Evolutionary conservation across 2,113 vertebrate genomes (phyloP).

Genomic region (Pelodiscus sinensis): DNA sequence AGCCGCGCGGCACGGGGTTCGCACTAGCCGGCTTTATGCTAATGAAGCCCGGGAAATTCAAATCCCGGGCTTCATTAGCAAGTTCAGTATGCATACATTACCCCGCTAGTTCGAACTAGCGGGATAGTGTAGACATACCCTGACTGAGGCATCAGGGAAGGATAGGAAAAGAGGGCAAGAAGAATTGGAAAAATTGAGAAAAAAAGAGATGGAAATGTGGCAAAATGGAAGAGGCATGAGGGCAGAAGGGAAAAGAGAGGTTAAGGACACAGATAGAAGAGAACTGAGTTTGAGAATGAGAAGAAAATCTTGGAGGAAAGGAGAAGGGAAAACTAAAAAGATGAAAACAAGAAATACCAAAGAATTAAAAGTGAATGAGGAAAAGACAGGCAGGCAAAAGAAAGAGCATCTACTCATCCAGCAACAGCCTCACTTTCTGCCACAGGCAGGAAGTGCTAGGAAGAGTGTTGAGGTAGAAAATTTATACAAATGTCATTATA

Average conservation of each 20-base stretch:
- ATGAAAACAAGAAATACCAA: not conserved
- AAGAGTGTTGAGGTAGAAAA: not conserved
- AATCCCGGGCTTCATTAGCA: too few species aligned
- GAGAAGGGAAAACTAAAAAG: not conserved
- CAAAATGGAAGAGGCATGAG: not conserved
- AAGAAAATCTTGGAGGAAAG: not conserved
- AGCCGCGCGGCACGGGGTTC: too few species aligned
- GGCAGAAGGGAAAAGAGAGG: not conserved
- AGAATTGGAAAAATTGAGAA: not conserved
- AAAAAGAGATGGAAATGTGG: not conserved
- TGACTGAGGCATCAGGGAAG: not conserved
- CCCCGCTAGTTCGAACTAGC: too few species aligned
- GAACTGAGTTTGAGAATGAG: not conserved
- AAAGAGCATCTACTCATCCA: not conserved
- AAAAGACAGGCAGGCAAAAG: not conserved
- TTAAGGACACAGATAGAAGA: not conserved
- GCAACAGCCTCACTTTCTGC: not conserved
- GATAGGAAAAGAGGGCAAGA: not conserved
- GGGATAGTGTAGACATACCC: too few species aligned
- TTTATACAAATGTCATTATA: not conserved
- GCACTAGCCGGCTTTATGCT: too few species aligned
- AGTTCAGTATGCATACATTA: too few species aligned
- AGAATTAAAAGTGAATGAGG: not conserved
- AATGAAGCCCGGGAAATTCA: too few species aligned
- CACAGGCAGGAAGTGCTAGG: not conserved